Evolutionary conservation across 64 coral and sea anemone genomes (phyloP).

Genomic region (Platygyra sinensis): DNA sequence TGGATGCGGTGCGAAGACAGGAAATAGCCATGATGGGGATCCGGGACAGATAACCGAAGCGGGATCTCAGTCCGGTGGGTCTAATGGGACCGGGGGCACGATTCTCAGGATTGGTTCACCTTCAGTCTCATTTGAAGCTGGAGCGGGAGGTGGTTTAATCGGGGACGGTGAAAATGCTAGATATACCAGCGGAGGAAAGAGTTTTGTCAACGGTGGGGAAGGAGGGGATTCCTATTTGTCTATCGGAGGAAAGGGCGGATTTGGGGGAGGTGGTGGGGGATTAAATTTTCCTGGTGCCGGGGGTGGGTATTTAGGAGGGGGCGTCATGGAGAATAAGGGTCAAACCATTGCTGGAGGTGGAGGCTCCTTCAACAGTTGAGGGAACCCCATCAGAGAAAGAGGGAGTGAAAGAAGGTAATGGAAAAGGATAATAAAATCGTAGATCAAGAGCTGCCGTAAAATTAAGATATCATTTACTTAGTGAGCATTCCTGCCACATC

Average conservation of each 20-base stretch:
- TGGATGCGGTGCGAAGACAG: constrained; percentile 30
- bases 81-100: constrained; percentile 20
- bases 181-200: not conserved
- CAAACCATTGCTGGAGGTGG: constrained; percentile 40
- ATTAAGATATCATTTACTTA: no score
- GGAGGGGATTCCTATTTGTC: constrained; percentile 28
- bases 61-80: no score
- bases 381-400: no score
- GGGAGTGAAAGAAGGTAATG: constrained; percentile 18
- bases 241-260: constrained; percentile 41
- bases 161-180: constrained; percentile 20
- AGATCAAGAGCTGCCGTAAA: no score
- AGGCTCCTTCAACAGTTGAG: no score
- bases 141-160: constrained; percentile 52
- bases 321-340: constrained; percentile 22
- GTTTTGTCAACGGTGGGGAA: constrained; percentile 54
- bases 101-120: not conserved
- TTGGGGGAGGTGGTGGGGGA: constrained; percentile 69
- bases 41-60: constrained; percentile 20
- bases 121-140: not conserved
- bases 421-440: constrained; percentile 32
- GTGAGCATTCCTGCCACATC: no score
- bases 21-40: constrained; percentile 21
- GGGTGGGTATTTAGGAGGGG: constrained; percentile 70
- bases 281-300: constrained; percentile 43